These are phyloP conservation scores for Cenopis cana DNA, from an alignment of 2,888 invertebrate genomes.

Conservation along the genomic window DNA sequence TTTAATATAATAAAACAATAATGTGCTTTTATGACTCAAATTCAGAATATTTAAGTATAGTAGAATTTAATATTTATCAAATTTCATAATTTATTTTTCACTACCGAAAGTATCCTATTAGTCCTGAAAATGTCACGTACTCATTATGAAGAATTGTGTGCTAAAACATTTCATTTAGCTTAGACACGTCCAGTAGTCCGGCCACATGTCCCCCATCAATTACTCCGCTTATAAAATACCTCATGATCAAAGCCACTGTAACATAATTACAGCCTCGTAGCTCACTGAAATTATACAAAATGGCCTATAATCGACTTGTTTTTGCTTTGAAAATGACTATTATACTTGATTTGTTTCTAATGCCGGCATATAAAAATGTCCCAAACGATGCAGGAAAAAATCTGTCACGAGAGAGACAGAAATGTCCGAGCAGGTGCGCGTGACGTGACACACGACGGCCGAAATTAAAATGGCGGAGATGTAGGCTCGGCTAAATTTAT, in stretches of 20 bases:
- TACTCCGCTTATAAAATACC: slow-evolving; percentile 66
- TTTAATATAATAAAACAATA: too few relatives aligned
- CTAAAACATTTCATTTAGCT: slow-evolving; percentile 60
- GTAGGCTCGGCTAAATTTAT: slow-evolving; percentile 68
- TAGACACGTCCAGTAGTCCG: slow-evolving; percentile 58
- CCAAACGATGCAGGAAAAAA: slow-evolving; percentile 64
- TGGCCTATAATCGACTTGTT: slow-evolving; percentile 81
- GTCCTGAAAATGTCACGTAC: slow-evolving; percentile 24
- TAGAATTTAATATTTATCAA: too few relatives aligned
- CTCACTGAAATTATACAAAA: slow-evolving; percentile 78
- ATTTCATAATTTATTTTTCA: too few relatives aligned
- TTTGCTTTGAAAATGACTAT: slow-evolving; percentile 77
- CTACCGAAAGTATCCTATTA: too few relatives aligned
- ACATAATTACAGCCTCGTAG: slow-evolving; percentile 68
- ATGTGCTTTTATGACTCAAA: too few relatives aligned
- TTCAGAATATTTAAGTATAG: too few relatives aligned
- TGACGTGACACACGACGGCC: slow-evolving; percentile 46
- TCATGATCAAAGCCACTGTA: slow-evolving; percentile 70
- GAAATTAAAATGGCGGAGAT: slow-evolving; percentile 71
- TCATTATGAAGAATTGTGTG: slow-evolving; percentile 57
- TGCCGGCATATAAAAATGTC: slow-evolving; percentile 77
- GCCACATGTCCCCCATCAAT: slow-evolving; percentile 67
- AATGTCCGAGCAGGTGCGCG: slow-evolving; percentile 68
- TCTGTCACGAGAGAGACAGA: slow-evolving; percentile 69
- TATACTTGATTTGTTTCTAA: slow-evolving; percentile 77